Evolutionary conservation across 1,140 invertebrate genomes (phyloP).

Genomic region (Trinorchestia longiramus): DNA sequence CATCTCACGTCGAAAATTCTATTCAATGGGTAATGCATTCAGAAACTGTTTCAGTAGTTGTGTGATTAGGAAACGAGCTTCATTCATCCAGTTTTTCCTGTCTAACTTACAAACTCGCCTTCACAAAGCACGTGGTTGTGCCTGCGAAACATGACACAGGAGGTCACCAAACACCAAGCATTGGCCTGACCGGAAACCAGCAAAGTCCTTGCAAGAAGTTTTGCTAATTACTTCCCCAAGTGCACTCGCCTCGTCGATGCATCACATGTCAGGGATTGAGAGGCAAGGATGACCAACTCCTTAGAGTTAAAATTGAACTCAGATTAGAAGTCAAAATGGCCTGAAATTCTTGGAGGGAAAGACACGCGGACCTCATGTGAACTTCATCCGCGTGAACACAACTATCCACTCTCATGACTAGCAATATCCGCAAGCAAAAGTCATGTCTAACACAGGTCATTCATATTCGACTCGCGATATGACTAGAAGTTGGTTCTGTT

Average conservation of each 20-base stretch:
- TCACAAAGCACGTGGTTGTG: not conserved
- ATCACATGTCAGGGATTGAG: not conserved
- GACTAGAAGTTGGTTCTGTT: no score
- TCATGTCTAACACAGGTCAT: not conserved
- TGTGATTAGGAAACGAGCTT: no score
- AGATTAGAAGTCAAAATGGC: slow-evolving; percentile 24
- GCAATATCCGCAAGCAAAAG: not conserved
- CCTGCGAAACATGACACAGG: not conserved
- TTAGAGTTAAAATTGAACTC: slow-evolving; percentile 4
- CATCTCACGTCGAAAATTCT: not conserved
- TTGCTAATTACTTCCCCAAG: slow-evolving; percentile 17
- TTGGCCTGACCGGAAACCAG: not conserved
- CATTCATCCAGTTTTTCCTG: no score
- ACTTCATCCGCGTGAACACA: not conserved
- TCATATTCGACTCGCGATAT: not conserved
- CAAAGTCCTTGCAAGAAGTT: not conserved
- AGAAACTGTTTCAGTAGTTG: no score
- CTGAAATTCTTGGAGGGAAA: not conserved
- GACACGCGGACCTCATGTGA: not conserved
- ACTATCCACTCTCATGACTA: not conserved
- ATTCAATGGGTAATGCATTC: not conserved
- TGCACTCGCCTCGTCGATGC: not conserved
- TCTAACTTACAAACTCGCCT: no score
- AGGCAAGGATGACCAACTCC: slow-evolving; percentile 6
- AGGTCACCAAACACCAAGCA: not conserved